phyloP scores from a whole-genome alignment of 2,113 vertebrate species.

The Campylomormyrus tamandua region DNA sequence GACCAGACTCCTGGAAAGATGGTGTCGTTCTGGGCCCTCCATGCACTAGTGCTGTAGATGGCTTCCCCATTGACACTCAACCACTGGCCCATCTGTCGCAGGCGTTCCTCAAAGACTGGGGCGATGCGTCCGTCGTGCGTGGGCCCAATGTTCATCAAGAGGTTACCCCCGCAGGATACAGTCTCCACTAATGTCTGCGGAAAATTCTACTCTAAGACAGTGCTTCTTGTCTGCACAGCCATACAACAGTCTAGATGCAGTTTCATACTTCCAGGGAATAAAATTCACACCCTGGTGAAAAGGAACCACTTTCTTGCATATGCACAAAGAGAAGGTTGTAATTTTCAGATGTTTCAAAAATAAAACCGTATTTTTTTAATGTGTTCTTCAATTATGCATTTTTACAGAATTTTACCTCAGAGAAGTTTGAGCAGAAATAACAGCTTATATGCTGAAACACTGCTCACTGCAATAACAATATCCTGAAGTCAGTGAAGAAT shows the following conservation, averaged over 20 bases:
- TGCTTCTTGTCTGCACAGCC: not conserved
- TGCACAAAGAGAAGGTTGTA: not conserved
- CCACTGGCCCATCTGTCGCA: slow-evolving; percentile 85
- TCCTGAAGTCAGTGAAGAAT: not conserved
- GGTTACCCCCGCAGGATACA: slow-evolving; percentile 87
- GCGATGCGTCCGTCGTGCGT: slow-evolving; percentile 77
- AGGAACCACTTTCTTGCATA: not conserved
- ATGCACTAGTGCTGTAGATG: slow-evolving; percentile 77
- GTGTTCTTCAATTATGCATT: not conserved
- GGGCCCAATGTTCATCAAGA: slow-evolving; percentile 87
- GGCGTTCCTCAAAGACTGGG: slow-evolving; percentile 80
- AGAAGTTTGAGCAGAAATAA: not conserved
- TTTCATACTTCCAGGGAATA: not conserved
- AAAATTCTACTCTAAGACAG: not conserved
- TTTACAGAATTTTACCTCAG: not conserved
- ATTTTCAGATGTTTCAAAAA: not conserved
- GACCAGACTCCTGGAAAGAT: slow-evolving; percentile 72
- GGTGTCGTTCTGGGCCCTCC: slow-evolving; percentile 80
- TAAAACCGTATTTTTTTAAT: not conserved
- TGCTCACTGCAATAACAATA: not conserved
- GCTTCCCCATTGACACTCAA: slow-evolving; percentile 79
- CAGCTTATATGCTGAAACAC: not conserved
- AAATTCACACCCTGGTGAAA: not conserved
- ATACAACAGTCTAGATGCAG: not conserved
- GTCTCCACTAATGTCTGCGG: slow-evolving; percentile 72